Evolutionary conservation across 1,140 invertebrate species (phyloP).

Genomic region (Drosophila ogumai): DNA sequence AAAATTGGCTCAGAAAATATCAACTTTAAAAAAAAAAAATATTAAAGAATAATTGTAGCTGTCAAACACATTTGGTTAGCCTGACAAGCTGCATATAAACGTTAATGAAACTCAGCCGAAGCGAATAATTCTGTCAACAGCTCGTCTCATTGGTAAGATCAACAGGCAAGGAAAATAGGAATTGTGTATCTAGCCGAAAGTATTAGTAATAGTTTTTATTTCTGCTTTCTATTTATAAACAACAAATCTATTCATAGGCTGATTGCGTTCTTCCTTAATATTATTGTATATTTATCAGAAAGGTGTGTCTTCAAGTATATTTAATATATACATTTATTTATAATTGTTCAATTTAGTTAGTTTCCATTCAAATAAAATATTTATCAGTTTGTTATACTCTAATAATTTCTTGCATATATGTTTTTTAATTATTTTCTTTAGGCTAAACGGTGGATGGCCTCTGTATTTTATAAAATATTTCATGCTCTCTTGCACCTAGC

Average conservation of each 20-base stretch:
- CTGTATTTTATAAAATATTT: slow-evolving; percentile 34
- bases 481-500: slow-evolving; percentile 34
- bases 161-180: slow-evolving; percentile 28
- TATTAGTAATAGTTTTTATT: slow-evolving; percentile 27
- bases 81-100: slow-evolving; percentile 3
- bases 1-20: not conserved
- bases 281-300: not conserved
- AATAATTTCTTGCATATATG: slow-evolving; percentile 13
- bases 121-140: slow-evolving; percentile 41
- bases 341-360: not conserved
- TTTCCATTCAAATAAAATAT: not conserved
- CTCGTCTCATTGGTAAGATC: slow-evolving; percentile 32
- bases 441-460: slow-evolving; percentile 1
- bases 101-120: slow-evolving; percentile 8
- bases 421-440: slow-evolving; percentile 1
- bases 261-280: slow-evolving; percentile 11
- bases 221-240: slow-evolving; percentile 31
- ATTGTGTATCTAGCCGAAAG: slow-evolving; percentile 26
- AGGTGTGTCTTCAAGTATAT: not conserved
- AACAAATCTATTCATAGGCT: slow-evolving; percentile 10
- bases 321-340: not conserved
- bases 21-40: fast-evolving
- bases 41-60: not conserved
- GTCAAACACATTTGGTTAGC: not conserved
- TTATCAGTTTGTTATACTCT: slow-evolving; percentile 9